These are phyloP conservation scores for Blastobasis lacticolella DNA, from an alignment of 2,888 invertebrate species.

Conservation along the genomic window DNA sequence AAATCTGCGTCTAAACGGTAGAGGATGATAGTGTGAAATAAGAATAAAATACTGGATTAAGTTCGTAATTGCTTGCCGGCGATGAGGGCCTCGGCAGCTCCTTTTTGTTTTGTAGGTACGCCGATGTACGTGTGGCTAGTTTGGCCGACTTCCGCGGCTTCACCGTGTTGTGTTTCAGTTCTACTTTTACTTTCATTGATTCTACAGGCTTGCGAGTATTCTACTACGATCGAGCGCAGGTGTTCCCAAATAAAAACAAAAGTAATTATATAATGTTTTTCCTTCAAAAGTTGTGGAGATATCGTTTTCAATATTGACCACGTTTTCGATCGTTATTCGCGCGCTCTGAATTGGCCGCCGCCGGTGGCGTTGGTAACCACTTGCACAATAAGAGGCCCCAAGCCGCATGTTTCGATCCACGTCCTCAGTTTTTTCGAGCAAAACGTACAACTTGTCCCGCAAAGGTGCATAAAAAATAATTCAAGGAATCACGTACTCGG, in stretches of 20 bases:
- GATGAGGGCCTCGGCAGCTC: conserved; percentile 15
- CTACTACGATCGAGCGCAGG: too few relatives aligned
- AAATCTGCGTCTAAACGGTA: conserved; percentile 47
- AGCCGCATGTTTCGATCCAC: conserved; percentile 33
- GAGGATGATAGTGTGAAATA: conserved; percentile 26
- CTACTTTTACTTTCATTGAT: conserved; percentile 1
- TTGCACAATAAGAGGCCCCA: conserved; percentile 16
- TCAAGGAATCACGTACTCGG: conserved; percentile 60
- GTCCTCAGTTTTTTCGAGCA: conserved; percentile 45
- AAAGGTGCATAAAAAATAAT: conserved; percentile 42
- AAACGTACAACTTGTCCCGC: conserved; percentile 56
- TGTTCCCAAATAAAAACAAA: too few relatives aligned
- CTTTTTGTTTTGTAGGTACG: conserved; percentile 16
- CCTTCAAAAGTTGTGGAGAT: too few relatives aligned
- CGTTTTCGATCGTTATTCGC: too few relatives aligned
- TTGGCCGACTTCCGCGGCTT: conserved; percentile 1
- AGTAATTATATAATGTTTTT: too few relatives aligned
- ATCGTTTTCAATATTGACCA: too few relatives aligned
- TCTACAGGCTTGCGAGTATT: not conserved
- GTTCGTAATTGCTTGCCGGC: conserved; percentile 32
- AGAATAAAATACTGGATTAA: conserved; percentile 39
- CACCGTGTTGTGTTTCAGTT: too few relatives aligned
- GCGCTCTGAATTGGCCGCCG: too few relatives aligned
- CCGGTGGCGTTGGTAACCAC: not conserved
- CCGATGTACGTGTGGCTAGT: conserved; percentile 34